Conservation (phyloP, 1,140 invertebrate species). For the Mactra quadrangularis region DNA sequence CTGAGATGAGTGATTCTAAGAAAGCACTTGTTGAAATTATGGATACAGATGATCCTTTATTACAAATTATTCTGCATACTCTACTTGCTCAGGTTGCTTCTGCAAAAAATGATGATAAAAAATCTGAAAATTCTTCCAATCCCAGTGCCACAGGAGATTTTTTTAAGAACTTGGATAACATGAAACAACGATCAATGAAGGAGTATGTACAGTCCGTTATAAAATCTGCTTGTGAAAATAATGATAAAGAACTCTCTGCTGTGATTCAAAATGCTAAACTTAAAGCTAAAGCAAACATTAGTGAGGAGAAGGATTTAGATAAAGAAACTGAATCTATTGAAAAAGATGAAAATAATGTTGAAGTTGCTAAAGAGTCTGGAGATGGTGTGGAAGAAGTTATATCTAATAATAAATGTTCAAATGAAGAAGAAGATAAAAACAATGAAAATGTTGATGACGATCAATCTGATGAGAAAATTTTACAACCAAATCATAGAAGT, state of each 20-base stretch:
- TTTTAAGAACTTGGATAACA: neutral
- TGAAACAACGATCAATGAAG: neutral
- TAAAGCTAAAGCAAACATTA: neutral
- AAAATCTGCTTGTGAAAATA: slow-evolving; percentile 34
- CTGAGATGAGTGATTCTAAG: slow-evolving; percentile 6
- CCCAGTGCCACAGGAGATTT: slow-evolving; percentile 5
- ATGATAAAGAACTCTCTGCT: slow-evolving; percentile 12
- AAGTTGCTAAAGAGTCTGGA: neutral
- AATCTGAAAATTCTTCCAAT: neutral
- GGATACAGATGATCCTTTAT: slow-evolving; percentile 20
- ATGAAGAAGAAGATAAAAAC: neutral
- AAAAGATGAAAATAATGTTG: neutral
- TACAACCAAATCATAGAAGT: slow-evolving; percentile 39
- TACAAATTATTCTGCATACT: slow-evolving; percentile 23
- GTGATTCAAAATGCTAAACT: neutral
- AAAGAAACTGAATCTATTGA: neutral
- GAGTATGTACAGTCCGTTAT: slow-evolving; percentile 40
- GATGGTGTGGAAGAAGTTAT: neutral
- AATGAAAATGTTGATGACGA: neutral
- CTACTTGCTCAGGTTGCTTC: slow-evolving; percentile 2
- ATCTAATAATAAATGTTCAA: neutral
- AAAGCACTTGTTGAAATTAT: slow-evolving; percentile 24
- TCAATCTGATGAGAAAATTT: slow-evolving; percentile 1
- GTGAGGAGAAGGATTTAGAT: too few relatives aligned
- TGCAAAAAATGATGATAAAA: neutral